Evolutionary conservation across 2,888 invertebrate genomes (phyloP).

Genomic region (Serripes groenlandicus): DNA sequence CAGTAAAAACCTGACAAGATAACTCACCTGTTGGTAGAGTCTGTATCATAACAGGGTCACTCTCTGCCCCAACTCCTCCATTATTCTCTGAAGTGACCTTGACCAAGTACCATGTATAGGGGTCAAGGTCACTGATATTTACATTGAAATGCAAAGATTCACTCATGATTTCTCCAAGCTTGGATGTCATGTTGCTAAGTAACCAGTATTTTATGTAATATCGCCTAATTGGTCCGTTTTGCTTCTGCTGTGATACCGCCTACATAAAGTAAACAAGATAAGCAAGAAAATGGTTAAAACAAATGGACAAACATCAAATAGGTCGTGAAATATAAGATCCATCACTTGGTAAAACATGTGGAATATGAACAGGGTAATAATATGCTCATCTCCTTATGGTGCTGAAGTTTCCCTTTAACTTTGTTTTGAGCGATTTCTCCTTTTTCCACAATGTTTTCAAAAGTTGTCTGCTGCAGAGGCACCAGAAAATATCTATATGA

Average conservation of each 20-base stretch:
- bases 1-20: no score
- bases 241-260: slow-evolving; percentile 63
- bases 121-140: slow-evolving; percentile 72
- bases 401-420: no score
- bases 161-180: slow-evolving; percentile 49
- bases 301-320: not conserved
- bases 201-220: slow-evolving; percentile 72
- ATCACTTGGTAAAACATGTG: no score
- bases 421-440: no score
- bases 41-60: slow-evolving; percentile 58
- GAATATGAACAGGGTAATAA: no score
- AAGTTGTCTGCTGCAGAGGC: no score
- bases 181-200: slow-evolving; percentile 50
- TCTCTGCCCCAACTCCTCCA: slow-evolving; percentile 71
- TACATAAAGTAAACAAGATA: slow-evolving; percentile 31
- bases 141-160: slow-evolving; percentile 58
- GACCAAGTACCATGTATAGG: slow-evolving; percentile 78
- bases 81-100: slow-evolving; percentile 75
- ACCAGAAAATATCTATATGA: no score
- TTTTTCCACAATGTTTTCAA: no score
- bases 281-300: not conserved
- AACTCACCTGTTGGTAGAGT: slow-evolving; percentile 75
- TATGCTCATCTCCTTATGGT: no score
- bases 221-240: slow-evolving; percentile 73
- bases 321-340: no score